Conservation (phyloP, 2,797 vertebrate species). For the Emydoidea blandingii region DNA sequence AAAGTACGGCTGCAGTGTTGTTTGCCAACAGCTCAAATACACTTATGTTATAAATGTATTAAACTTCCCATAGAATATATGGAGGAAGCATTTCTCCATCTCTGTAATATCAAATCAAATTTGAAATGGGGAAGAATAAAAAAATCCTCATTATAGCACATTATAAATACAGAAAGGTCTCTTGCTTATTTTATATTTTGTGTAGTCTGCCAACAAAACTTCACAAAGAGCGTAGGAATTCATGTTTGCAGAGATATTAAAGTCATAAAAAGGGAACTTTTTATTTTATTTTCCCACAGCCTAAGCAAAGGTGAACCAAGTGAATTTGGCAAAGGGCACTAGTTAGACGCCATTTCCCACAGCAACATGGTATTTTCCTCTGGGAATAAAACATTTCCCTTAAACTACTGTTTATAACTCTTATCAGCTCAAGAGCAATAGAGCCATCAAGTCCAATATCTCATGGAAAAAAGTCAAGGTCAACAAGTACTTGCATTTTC, state of each 20-base stretch:
- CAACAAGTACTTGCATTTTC: constrained; percentile 88
- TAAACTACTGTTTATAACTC: constrained; percentile 87
- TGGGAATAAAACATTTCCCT: constrained; percentile 94
- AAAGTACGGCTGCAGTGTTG: not conserved
- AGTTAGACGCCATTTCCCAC: constrained; percentile 88
- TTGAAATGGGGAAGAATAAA: constrained; percentile 47
- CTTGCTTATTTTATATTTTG: constrained; percentile 28
- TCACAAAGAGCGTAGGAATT: constrained; percentile 68
- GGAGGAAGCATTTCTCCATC: constrained; percentile 51
- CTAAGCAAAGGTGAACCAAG: constrained; percentile 83
- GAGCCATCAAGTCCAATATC: constrained; percentile 88
- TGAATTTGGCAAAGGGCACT: constrained; percentile 73
- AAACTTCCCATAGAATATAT: constrained; percentile 22
- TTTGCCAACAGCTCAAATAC: not conserved
- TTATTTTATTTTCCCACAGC: constrained; percentile 83
- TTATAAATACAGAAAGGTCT: constrained; percentile 63
- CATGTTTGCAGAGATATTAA: constrained; percentile 71
- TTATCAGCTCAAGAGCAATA: constrained; percentile 90
- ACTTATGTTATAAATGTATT: not conserved
- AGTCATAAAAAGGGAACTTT: constrained; percentile 75
- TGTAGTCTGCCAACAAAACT: constrained; percentile 50
- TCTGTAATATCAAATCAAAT: constrained; percentile 70
- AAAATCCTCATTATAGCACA: constrained; percentile 71
- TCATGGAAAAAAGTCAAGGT: constrained; percentile 86
- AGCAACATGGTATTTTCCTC: constrained; percentile 85